phyloP scores from a whole-genome alignment of 2,888 invertebrate genomes.

The Eupithecia subfuscata region DNA sequence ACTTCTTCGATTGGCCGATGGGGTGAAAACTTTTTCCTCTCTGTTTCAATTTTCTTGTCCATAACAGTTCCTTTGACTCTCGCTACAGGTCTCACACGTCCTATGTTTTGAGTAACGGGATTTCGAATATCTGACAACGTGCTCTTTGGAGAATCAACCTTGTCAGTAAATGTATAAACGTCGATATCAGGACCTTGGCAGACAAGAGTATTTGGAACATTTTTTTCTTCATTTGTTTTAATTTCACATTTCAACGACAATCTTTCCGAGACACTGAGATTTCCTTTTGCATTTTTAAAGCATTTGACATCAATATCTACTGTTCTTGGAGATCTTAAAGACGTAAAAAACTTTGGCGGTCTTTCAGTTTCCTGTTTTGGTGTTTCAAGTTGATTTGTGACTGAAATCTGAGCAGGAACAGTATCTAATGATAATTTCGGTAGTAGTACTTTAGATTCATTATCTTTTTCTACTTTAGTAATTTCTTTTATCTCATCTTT shows the following conservation, averaged over 20 bases:
- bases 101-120: slow-evolving; percentile 72
- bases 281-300: slow-evolving; percentile 78
- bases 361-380: slow-evolving; percentile 73
- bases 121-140: slow-evolving; percentile 75
- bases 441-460: slow-evolving; percentile 39
- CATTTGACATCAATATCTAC: slow-evolving; percentile 80
- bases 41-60: slow-evolving; percentile 74
- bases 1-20: slow-evolving; percentile 80
- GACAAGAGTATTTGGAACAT: slow-evolving; percentile 63
- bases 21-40: slow-evolving; percentile 78
- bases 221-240: slow-evolving; percentile 72
- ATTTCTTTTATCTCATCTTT: slow-evolving; percentile 43
- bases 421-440: slow-evolving; percentile 30
- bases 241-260: slow-evolving; percentile 75
- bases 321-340: slow-evolving; percentile 71
- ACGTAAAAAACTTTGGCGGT: slow-evolving; percentile 79
- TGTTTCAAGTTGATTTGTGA: slow-evolving; percentile 55
- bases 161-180: slow-evolving; percentile 79
- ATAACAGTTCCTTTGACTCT: slow-evolving; percentile 80
- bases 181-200: slow-evolving; percentile 78
- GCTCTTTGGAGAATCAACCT: slow-evolving; percentile 79
- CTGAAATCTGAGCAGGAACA: slow-evolving; percentile 44
- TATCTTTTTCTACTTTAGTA: slow-evolving; percentile 44
- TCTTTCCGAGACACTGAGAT: slow-evolving; percentile 74
- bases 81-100: slow-evolving; percentile 78